phyloP scores from a whole-genome alignment of 2,797 vertebrate species.

The Manis javanica region DNA sequence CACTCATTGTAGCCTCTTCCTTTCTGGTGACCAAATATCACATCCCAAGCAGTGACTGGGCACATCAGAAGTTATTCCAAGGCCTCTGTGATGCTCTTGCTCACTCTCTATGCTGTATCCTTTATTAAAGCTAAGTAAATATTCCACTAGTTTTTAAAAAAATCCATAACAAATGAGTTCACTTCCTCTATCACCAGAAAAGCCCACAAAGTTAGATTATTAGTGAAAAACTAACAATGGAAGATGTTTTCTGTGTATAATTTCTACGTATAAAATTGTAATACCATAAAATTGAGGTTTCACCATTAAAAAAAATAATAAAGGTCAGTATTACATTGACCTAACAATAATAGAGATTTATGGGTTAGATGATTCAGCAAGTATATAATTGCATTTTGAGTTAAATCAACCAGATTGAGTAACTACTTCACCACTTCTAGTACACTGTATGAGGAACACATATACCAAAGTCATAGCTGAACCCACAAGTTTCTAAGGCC shows the following conservation, averaged over 20 bases:
- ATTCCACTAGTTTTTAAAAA: background rate
- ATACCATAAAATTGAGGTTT: background rate
- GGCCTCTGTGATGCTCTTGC: background rate
- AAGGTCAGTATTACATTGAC: background rate
- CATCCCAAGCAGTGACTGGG: background rate
- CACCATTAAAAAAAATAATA: background rate
- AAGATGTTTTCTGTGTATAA: background rate
- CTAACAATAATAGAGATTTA: background rate
- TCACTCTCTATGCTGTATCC: background rate
- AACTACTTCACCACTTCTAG: background rate
- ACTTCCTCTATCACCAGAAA: slow-evolving; percentile 2
- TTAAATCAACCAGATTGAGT: background rate
- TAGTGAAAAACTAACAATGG: background rate
- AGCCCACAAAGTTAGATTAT: background rate
- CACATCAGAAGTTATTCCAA: background rate
- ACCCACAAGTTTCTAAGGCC: background rate
- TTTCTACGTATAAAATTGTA: background rate
- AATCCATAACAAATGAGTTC: background rate
- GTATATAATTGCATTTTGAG: background rate
- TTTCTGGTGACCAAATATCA: background rate
- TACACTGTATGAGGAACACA: background rate
- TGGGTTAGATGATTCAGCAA: background rate
- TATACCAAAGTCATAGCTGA: background rate
- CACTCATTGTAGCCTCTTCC: background rate
- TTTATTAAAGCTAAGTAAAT: slow-evolving; percentile 1